These are phyloP conservation scores for Oscheius sp. DNA, from an alignment of 2,888 invertebrate species.

Conservation along the genomic window DNA sequence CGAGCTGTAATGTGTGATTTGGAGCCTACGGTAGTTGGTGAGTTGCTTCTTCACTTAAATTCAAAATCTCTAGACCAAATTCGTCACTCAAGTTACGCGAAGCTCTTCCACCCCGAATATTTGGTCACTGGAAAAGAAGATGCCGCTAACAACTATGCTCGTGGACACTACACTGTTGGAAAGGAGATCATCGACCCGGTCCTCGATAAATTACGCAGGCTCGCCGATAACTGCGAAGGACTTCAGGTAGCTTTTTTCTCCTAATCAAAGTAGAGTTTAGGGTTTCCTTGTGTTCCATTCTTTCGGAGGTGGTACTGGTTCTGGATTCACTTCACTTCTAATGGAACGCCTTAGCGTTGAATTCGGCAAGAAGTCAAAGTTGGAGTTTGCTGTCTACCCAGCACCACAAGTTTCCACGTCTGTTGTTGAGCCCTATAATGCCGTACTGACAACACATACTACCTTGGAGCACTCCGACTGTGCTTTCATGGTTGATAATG, in stretches of 20 bases:
- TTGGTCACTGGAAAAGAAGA: conserved; percentile 92
- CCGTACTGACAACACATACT: conserved; percentile 91
- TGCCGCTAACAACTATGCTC: conserved; percentile 95
- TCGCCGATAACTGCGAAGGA: conserved; percentile 81
- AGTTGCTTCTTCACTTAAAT: conserved; percentile 8
- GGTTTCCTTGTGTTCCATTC: conserved; percentile 87
- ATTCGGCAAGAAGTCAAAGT: conserved; percentile 85
- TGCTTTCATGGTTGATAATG: conserved; percentile 90
- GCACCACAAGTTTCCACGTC: conserved; percentile 89
- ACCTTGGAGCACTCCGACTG: conserved; percentile 92
- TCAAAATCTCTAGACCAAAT: conserved; percentile 76
- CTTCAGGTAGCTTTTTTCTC: too few species aligned
- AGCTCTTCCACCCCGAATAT: conserved; percentile 78
- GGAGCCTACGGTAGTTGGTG: conserved; percentile 64
- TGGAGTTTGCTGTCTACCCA: conserved; percentile 87
- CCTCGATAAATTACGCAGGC: conserved; percentile 50
- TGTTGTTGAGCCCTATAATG: conserved; percentile 94
- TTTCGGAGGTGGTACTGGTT: conserved; percentile 87
- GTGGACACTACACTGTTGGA: conserved; percentile 94
- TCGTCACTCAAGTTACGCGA: conserved; percentile 83
- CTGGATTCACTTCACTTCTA: conserved; percentile 85
- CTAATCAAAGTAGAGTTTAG: too few species aligned
- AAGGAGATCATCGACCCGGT: conserved; percentile 70
- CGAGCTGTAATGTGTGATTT: conserved; percentile 63
- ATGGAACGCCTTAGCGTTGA: conserved; percentile 85